Conservation (phyloP, 2,888 invertebrate genomes). For the Brachylomia viminalis region DNA sequence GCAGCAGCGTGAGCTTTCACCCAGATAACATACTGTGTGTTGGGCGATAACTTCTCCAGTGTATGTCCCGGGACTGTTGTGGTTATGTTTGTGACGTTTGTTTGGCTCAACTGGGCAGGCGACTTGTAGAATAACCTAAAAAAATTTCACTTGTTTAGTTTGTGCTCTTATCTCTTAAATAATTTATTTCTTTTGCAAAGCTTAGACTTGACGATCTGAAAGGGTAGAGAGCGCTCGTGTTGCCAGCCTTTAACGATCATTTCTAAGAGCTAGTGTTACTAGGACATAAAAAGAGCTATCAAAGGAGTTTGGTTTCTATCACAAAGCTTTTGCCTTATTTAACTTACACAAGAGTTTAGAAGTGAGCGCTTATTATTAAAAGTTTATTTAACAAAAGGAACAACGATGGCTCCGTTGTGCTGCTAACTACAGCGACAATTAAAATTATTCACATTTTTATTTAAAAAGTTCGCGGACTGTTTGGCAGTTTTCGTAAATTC, state of each 20-base stretch:
- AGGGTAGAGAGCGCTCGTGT: not conserved
- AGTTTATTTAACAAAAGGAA: conserved; percentile 18
- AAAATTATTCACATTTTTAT: conserved; percentile 31
- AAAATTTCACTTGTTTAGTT: not conserved
- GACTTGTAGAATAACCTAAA: conserved; percentile 93
- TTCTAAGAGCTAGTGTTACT: not conserved
- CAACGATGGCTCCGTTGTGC: conserved; percentile 2
- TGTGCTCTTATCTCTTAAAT: not conserved
- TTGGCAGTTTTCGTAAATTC: conserved; percentile 8
- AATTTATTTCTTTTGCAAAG: not conserved
- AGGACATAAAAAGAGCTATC: not conserved
- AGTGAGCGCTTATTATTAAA: conserved; percentile 7
- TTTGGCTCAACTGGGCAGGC: conserved; percentile 87
- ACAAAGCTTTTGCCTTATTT: not conserved
- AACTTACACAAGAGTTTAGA: not conserved
- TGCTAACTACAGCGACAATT: conserved; percentile 9
- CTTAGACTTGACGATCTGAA: not conserved
- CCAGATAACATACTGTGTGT: conserved; percentile 95
- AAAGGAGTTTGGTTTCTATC: conserved; percentile 16
- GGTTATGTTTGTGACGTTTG: conserved; percentile 91
- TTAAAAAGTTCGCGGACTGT: conserved; percentile 5
- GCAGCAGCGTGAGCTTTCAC: conserved; percentile 92
- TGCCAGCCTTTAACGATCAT: not conserved
- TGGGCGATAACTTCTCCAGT: conserved; percentile 93
- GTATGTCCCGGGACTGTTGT: conserved; percentile 93